Conservation (phyloP, 2,797 vertebrate genomes). For the Muraenolepis orangiensis region DNA sequence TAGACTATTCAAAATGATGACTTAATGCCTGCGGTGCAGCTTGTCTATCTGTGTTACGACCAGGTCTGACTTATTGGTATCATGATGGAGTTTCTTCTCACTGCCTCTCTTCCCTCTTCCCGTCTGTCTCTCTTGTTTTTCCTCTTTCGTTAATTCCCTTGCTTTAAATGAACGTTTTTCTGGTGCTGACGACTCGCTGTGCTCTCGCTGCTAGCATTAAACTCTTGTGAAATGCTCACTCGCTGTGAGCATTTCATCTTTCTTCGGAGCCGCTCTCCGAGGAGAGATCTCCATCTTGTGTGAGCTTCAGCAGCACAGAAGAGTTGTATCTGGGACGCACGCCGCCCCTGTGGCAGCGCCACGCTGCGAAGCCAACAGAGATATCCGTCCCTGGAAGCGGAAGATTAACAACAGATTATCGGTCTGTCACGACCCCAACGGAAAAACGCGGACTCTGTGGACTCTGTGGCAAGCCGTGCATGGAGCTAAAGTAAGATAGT, state of each 20-base stretch:
- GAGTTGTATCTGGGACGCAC: conserved; percentile 36
- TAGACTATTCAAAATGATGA: conserved; percentile 15
- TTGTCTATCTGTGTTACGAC: background rate
- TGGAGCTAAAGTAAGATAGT: background rate
- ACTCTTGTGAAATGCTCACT: too few relatives aligned
- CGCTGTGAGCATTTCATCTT: conserved; percentile 40
- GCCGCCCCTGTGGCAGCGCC: conserved; percentile 13
- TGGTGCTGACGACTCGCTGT: background rate
- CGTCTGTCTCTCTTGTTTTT: conserved; percentile 4
- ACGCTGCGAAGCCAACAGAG: conserved; percentile 33
- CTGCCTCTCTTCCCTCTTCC: background rate
- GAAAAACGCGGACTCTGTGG: conserved; percentile 24
- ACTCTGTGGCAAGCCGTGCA: conserved; percentile 38
- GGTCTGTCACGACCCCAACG: conserved; percentile 48
- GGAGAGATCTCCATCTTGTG: conserved; percentile 41
- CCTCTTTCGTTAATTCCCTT: background rate
- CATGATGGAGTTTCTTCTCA: background rate
- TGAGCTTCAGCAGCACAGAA: conserved; percentile 48
- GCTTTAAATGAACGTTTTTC: background rate
- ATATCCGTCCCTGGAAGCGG: conserved; percentile 45
- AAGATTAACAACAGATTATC: conserved; percentile 64
- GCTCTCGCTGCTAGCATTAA: background rate
- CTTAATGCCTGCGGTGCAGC: background rate
- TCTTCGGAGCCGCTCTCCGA: conserved; percentile 14
- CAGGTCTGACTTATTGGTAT: background rate